Percentiles rank a stretch among this genome's conserved stretches.
phyloP scores from a whole-genome alignment of 2,888 invertebrate species.

The Diloba caeruleocephala region DNA sequence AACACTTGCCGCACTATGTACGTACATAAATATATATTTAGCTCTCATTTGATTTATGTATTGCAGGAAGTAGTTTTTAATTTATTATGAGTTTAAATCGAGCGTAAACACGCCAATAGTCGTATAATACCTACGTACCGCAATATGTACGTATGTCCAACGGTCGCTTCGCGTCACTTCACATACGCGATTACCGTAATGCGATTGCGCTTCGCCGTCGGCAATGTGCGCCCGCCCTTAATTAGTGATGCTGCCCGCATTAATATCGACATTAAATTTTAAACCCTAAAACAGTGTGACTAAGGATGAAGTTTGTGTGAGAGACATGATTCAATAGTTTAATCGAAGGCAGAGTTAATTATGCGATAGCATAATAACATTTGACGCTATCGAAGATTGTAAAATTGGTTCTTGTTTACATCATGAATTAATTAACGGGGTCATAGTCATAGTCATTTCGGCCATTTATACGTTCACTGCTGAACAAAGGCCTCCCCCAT shows the following conservation, averaged over 20 bases:
- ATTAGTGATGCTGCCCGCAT: conserved; percentile 53
- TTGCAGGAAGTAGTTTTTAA: conserved; percentile 32
- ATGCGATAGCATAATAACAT: conserved; percentile 46
- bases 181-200: conserved; percentile 73
- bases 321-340: conserved; percentile 2
- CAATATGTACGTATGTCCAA: conserved; percentile 38
- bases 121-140: conserved; percentile 30
- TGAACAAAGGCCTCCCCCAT: too few relatives aligned
- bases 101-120: conserved; percentile 7
- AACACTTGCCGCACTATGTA: conserved; percentile 25
- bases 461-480: too few relatives aligned
- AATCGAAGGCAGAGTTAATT: conserved; percentile 34
- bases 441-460: too few relatives aligned
- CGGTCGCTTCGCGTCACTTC: conserved; percentile 65
- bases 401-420: conserved; percentile 31
- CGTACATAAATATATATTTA: background rate
- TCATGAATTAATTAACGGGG: conserved; percentile 16
- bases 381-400: conserved; percentile 38
- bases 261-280: conserved; percentile 1
- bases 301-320: conserved; percentile 18
- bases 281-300: background rate
- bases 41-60: conserved; percentile 13
- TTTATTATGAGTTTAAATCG: conserved; percentile 26
- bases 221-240: conserved; percentile 60
- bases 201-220: conserved; percentile 61